Evolutionary conservation across 2,113 vertebrate genomes (phyloP).

Genomic region (Nothobranchius kuhntae): DNA sequence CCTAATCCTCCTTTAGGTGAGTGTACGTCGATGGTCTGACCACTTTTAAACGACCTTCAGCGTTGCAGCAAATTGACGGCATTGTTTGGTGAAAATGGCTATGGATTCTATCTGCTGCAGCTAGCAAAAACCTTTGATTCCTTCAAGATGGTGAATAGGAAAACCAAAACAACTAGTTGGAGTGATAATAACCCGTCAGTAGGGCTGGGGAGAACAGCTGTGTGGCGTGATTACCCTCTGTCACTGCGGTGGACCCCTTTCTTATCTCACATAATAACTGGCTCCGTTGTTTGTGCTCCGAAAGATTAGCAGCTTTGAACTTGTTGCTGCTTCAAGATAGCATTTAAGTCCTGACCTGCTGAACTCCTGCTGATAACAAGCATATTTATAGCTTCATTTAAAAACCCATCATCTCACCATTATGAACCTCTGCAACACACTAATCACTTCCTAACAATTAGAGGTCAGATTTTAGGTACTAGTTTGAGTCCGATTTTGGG

Average conservation of each 20-base stretch:
- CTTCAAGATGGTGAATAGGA: not conserved
- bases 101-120: not conserved
- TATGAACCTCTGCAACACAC: constrained; percentile 22
- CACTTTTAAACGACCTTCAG: no score
- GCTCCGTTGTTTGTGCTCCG: constrained; percentile 2
- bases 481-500: not conserved
- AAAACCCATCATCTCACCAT: constrained; percentile 12
- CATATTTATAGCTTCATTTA: constrained; percentile 22
- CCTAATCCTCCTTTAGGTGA: no score
- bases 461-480: not conserved
- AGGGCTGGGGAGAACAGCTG: constrained; percentile 2
- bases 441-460: constrained; percentile 13
- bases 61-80: no score
- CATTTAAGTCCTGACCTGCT: constrained; percentile 10
- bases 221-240: constrained; percentile 10
- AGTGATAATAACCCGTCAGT: not conserved
- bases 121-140: not conserved
- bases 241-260: not conserved
- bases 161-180: not conserved
- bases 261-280: constrained; percentile 3
- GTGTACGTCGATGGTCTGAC: no score
- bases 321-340: no score
- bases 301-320: no score
- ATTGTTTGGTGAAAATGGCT: no score
- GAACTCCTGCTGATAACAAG: constrained; percentile 15